Evolutionary conservation across 92 coral and sea anemone species (phyloP).

Genomic region (Galaxea fascicularis): DNA sequence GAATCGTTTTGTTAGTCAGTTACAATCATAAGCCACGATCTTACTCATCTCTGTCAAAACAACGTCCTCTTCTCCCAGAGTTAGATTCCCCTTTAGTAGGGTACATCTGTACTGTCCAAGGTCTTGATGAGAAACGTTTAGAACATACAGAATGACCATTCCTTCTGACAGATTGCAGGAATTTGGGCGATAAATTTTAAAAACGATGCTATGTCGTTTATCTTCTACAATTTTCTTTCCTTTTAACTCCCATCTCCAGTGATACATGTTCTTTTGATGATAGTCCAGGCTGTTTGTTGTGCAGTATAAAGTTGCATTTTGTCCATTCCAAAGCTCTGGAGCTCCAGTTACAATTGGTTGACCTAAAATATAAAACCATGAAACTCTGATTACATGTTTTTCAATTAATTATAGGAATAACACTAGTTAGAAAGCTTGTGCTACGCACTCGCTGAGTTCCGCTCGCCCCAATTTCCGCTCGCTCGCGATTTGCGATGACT

Average conservation of each 20-base stretch:
- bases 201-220: neutral
- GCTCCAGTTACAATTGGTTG: neutral
- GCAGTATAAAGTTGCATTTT: neutral
- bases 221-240: neutral
- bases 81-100: neutral
- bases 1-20: neutral
- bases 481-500: too few relatives aligned
- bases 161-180: neutral
- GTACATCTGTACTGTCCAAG: conserved; percentile 1
- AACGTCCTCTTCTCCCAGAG: neutral
- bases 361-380: too few relatives aligned
- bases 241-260: conserved; percentile 7
- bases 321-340: neutral
- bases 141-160: neutral
- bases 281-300: neutral
- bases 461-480: too few relatives aligned
- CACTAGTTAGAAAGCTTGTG: too few relatives aligned
- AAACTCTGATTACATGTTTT: too few relatives aligned
- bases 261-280: neutral
- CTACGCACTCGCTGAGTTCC: too few relatives aligned
- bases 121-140: neutral
- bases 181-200: neutral
- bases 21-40: neutral
- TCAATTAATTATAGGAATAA: too few relatives aligned
- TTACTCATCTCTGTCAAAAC: neutral